These are phyloP conservation scores for Thymallus thymallus DNA, from an alignment of 2,113 vertebrate genomes.

Conservation along the genomic window DNA sequence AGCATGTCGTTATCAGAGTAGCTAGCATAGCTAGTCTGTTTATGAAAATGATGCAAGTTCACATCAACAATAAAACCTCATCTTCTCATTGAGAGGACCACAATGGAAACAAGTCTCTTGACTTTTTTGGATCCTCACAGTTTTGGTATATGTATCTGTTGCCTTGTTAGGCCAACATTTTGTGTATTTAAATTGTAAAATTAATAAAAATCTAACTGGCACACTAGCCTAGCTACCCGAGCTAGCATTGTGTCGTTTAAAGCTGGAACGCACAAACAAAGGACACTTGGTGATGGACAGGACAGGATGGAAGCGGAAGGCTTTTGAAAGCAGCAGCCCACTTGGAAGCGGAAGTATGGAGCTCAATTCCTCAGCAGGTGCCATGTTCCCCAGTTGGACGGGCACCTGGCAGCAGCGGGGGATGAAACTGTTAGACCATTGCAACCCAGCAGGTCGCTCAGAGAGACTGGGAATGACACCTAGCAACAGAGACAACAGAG, in stretches of 20 bases:
- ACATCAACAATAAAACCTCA: not conserved
- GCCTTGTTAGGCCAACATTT: too few relatives aligned
- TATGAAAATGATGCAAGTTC: too few relatives aligned
- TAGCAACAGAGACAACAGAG: not conserved
- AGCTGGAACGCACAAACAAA: not conserved
- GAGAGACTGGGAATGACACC: slow-evolving; percentile 18
- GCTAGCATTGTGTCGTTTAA: not conserved
- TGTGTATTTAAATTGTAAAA: too few relatives aligned
- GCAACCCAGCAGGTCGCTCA: slow-evolving; percentile 6
- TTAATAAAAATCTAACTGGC: too few relatives aligned
- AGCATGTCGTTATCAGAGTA: too few relatives aligned
- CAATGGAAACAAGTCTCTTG: too few relatives aligned
- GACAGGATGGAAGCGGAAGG: not conserved
- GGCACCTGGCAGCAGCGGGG: not conserved
- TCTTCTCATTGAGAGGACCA: not conserved
- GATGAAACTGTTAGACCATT: slow-evolving; percentile 17
- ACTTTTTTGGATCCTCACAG: too few relatives aligned
- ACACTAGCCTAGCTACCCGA: too few relatives aligned
- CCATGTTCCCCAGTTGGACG: slow-evolving; percentile 23
- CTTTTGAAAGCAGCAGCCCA: not conserved
- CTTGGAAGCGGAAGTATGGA: not conserved
- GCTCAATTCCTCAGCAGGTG: slow-evolving; percentile 20
- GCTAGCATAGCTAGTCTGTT: too few relatives aligned
- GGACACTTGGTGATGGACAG: not conserved
- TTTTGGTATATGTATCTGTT: too few relatives aligned